Percentiles rank a stretch among this genome's conserved stretches.
phyloP scores from a whole-genome alignment of 2,113 vertebrate genomes.

The Electrona antarctica region DNA sequence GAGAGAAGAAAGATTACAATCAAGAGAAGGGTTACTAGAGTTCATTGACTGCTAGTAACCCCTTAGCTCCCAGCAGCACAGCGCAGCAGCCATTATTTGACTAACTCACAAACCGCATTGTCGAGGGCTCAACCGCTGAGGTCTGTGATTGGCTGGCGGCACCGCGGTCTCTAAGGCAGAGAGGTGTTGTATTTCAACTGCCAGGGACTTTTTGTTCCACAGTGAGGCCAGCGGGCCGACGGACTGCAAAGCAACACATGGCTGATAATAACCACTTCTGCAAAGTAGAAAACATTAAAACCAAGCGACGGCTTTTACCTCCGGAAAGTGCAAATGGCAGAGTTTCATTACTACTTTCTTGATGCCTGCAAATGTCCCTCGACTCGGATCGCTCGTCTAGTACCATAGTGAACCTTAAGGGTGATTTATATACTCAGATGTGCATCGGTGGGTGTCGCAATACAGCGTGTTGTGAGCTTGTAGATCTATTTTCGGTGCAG shows the following conservation, averaged over 20 bases:
- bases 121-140: slow-evolving; percentile 55
- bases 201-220: slow-evolving; percentile 61
- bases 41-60: slow-evolving; percentile 77
- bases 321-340: slow-evolving; percentile 2
- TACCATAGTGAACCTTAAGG: too few species aligned
- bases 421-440: too few species aligned
- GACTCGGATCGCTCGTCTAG: too few species aligned
- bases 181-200: slow-evolving; percentile 72
- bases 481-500: too few species aligned
- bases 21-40: slow-evolving; percentile 62
- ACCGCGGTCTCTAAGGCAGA: slow-evolving; percentile 55
- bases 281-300: slow-evolving; percentile 16
- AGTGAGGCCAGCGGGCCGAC: slow-evolving; percentile 28
- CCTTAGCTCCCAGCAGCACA: slow-evolving; percentile 35
- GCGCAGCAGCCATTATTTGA: slow-evolving; percentile 56
- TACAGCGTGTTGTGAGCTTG: too few species aligned
- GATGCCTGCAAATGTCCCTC: not conserved
- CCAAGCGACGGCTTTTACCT: slow-evolving; percentile 28
- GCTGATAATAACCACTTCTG: not conserved
- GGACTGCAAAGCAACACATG: slow-evolving; percentile 10
- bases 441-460: too few species aligned
- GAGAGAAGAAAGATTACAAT: not conserved
- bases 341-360: slow-evolving; percentile 17
- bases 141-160: slow-evolving; percentile 55
- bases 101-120: slow-evolving; percentile 72